A percentile compares a stretch with the other conserved stretches of the same genome.
These are phyloP conservation scores for Phenacoccus solenopsis DNA, from an alignment of 1,140 invertebrate genomes.

Conservation along the genomic window DNA sequence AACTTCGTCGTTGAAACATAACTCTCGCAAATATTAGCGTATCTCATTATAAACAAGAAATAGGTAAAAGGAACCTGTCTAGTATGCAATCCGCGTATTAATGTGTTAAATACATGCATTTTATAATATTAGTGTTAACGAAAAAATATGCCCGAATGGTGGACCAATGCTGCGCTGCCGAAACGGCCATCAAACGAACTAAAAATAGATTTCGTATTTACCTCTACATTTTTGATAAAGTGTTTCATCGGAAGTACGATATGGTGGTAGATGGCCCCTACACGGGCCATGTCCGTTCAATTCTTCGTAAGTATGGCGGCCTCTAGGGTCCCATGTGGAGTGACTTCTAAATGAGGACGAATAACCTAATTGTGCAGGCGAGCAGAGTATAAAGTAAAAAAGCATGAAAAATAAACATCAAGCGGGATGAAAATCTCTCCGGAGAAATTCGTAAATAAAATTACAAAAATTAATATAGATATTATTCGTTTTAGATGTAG, in stretches of 20 bases:
- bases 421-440: slow-evolving; percentile 13
- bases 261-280: slow-evolving; percentile 41
- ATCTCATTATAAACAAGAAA: too few relatives aligned
- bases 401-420: slow-evolving; percentile 21
- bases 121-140: too few relatives aligned
- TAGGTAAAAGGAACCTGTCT: too few relatives aligned
- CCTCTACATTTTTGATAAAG: slow-evolving; percentile 32
- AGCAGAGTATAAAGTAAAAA: slow-evolving; percentile 23
- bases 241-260: slow-evolving; percentile 44
- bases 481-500: too few relatives aligned
- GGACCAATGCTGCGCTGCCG: too few relatives aligned
- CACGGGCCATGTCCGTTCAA: slow-evolving; percentile 45
- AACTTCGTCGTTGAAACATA: too few relatives aligned
- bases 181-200: too few relatives aligned
- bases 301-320: slow-evolving; percentile 71
- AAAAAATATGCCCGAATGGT: too few relatives aligned
- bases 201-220: slow-evolving; percentile 17
- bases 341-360: slow-evolving; percentile 28
- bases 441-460: slow-evolving; percentile 14
- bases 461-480: neutral
- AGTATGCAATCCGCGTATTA: too few relatives aligned
- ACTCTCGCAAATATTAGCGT: too few relatives aligned
- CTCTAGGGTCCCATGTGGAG: slow-evolving; percentile 68
- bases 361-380: slow-evolving; percentile 24
- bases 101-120: too few relatives aligned